Evolutionary conservation across 2,888 invertebrate genomes (phyloP).

Genomic region (Drosophila eohydei): DNA sequence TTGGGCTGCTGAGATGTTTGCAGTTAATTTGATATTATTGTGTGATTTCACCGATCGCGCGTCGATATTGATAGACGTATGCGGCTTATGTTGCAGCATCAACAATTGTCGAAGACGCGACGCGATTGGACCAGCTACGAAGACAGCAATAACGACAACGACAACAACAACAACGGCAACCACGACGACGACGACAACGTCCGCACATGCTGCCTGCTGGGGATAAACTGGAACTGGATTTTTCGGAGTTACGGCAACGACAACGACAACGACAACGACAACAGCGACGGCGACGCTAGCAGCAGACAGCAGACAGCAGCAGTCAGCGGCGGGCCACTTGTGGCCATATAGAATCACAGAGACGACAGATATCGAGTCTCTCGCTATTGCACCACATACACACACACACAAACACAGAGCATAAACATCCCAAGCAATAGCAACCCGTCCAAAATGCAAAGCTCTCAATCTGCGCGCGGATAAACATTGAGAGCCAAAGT

Average conservation of each 20-base stretch:
- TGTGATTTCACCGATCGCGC: slow-evolving; percentile 29
- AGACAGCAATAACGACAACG: slow-evolving; percentile 29
- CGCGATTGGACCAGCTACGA: slow-evolving; percentile 43
- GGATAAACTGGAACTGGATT: slow-evolving; percentile 84
- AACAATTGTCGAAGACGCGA: slow-evolving; percentile 33
- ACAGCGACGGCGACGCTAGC: slow-evolving; percentile 15
- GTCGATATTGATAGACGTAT: slow-evolving; percentile 8
- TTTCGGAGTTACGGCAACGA: slow-evolving; percentile 73
- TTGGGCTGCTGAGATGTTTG: slow-evolving; percentile 4
- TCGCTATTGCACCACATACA: slow-evolving; percentile 38
- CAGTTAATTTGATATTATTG: slow-evolving; percentile 18
- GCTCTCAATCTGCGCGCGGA: slow-evolving; percentile 60
- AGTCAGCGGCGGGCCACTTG: slow-evolving; percentile 49
- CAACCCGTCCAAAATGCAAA: slow-evolving; percentile 54
- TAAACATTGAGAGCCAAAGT: slow-evolving; percentile 22
- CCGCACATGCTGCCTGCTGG: slow-evolving; percentile 84
- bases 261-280: slow-evolving; percentile 17
- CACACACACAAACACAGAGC: slow-evolving; percentile 40
- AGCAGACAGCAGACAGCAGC: slow-evolving; percentile 29
- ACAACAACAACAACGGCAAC: slow-evolving; percentile 27
- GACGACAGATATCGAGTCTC: slow-evolving; percentile 64
- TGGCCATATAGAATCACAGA: slow-evolving; percentile 67
- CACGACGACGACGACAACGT: slow-evolving; percentile 71
- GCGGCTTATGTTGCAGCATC: slow-evolving; percentile 23
- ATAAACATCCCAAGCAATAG: slow-evolving; percentile 50